Percentiles rank a stretch among this genome's conserved stretches.
These are phyloP conservation scores for Tridacna crocea DNA, from an alignment of 2,888 invertebrate species.

Conservation along the genomic window DNA sequence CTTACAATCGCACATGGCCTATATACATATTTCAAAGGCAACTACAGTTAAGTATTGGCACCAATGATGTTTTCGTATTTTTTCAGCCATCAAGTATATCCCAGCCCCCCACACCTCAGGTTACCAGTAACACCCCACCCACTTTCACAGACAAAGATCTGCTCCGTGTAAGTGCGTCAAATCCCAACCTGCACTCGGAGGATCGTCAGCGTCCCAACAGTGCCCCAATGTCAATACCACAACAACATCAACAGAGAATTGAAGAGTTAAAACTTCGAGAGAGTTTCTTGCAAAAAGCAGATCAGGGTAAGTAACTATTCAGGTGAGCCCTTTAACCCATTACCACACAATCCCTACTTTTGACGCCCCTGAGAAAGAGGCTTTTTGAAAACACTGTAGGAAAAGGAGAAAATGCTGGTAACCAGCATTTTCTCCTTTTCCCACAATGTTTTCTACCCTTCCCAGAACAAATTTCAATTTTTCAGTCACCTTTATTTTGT, in stretches of 20 bases:
- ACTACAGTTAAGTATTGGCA: too few species aligned
- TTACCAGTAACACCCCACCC: constrained; percentile 31
- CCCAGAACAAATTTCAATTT: too few species aligned
- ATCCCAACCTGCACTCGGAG: constrained; percentile 80
- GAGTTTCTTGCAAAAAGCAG: constrained; percentile 89
- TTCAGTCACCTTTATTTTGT: too few species aligned
- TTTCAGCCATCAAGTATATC: constrained; percentile 28
- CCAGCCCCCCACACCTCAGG: constrained; percentile 52
- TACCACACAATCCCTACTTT: too few species aligned
- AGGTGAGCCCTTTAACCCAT: background rate
- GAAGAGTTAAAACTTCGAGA: constrained; percentile 86
- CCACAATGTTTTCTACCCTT: too few species aligned
- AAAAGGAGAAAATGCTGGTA: too few species aligned
- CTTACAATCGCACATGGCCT: too few species aligned
- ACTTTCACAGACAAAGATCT: constrained; percentile 46
- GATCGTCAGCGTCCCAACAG: constrained; percentile 68
- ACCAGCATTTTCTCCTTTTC: too few species aligned
- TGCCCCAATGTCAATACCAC: constrained; percentile 67
- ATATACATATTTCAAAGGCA: too few species aligned
- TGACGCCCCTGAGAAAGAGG: too few species aligned
- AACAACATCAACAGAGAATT: constrained; percentile 62
- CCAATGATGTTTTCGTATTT: background rate
- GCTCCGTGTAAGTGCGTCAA: constrained; percentile 81
- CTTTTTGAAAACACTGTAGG: too few species aligned
- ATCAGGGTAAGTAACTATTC: constrained; percentile 86